A percentile compares a stretch with the other conserved stretches of the same genome.
phyloP scores from a whole-genome alignment of 2,113 vertebrate genomes.

The Theropithecus gelada region DNA sequence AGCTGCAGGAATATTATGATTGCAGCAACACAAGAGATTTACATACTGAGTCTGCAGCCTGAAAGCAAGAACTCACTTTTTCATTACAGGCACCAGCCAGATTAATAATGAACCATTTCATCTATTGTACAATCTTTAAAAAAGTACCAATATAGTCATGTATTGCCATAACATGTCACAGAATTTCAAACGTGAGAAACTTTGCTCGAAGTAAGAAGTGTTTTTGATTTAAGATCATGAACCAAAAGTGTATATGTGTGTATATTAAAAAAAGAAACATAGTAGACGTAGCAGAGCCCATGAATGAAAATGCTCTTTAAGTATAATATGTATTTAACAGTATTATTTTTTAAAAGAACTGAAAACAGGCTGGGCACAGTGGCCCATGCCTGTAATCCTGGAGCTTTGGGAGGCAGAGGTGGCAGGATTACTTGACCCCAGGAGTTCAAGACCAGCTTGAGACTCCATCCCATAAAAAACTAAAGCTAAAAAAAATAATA shows the following conservation, averaged over 20 bases:
- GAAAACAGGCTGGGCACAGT: not conserved
- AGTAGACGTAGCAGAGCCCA: not conserved
- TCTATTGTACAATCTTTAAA: constrained; percentile 67
- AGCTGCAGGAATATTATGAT: constrained; percentile 80
- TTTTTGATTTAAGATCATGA: constrained; percentile 50
- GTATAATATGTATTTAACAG: not conserved
- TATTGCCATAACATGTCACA: constrained; percentile 56
- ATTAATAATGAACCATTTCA: constrained; percentile 81
- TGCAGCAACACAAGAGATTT: constrained; percentile 75
- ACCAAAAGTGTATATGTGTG: not conserved
- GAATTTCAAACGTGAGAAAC: constrained; percentile 67
- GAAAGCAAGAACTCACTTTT: constrained; percentile 78
- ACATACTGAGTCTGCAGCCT: constrained; percentile 71
- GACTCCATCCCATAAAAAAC: too few species aligned
- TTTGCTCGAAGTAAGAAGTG: not conserved
- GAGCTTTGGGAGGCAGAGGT: too few species aligned
- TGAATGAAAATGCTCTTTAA: not conserved
- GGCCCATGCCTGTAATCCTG: too few species aligned
- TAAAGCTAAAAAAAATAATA: too few species aligned
- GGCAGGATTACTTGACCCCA: too few species aligned
- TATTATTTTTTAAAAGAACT: not conserved
- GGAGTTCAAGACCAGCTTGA: too few species aligned
- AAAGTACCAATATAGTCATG: constrained; percentile 28
- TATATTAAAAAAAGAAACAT: not conserved
- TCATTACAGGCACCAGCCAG: constrained; percentile 80